Conservation (phyloP, 2,113 vertebrate species). For the Balaeniceps rex region DNA sequence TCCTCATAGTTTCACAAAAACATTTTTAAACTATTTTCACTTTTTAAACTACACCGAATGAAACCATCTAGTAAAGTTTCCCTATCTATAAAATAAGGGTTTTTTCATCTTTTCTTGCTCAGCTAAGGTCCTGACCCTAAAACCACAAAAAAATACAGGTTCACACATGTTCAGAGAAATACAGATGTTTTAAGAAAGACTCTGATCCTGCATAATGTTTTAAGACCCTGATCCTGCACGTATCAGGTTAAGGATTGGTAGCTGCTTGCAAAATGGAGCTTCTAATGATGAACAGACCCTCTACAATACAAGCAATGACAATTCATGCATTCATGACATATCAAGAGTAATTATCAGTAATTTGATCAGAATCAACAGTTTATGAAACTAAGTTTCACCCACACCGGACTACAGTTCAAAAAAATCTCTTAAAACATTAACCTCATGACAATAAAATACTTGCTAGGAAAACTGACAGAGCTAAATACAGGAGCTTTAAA, state of each 20-base stretch:
- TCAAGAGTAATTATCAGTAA: not conserved
- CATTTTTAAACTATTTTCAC: not conserved
- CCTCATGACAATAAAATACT: not conserved
- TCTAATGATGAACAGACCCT: not conserved
- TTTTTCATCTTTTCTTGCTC: not conserved
- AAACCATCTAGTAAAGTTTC: not conserved
- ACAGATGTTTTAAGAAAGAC: not conserved
- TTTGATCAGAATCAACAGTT: not conserved
- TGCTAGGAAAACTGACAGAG: not conserved
- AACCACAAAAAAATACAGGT: not conserved
- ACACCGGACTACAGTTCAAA: not conserved
- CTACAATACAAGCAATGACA: not conserved
- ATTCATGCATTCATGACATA: not conserved
- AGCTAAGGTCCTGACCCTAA: not conserved
- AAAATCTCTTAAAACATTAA: not conserved
- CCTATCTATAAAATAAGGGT: not conserved
- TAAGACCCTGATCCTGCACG: not conserved
- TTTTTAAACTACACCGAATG: not conserved
- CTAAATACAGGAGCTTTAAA: not conserved
- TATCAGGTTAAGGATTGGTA: not conserved
- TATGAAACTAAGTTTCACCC: not conserved
- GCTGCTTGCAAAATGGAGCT: not conserved
- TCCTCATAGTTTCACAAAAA: not conserved
- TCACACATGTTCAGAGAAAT: not conserved
- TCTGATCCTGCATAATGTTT: not conserved